phyloP scores from a whole-genome alignment of 2,797 vertebrate genomes.

The Nannoperca australis region DNA sequence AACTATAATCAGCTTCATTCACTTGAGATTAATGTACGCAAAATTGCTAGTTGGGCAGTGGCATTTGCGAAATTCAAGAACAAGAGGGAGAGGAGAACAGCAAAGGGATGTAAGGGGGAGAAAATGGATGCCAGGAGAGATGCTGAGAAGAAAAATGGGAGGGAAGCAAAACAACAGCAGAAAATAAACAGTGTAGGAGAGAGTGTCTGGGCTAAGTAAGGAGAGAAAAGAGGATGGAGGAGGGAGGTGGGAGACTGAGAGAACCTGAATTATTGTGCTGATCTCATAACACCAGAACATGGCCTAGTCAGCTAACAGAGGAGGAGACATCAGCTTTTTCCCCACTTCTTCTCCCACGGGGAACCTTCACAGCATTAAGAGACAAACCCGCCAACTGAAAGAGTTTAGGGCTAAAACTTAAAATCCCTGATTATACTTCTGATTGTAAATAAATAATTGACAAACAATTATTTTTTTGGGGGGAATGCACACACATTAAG shows the following conservation, averaged over 20 bases:
- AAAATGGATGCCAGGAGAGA: slow-evolving; percentile 9
- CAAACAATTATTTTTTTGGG: slow-evolving; percentile 11
- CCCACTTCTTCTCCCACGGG: slow-evolving; percentile 10
- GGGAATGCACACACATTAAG: slow-evolving; percentile 29
- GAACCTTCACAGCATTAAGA: slow-evolving; percentile 52
- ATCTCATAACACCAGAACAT: slow-evolving; percentile 62
- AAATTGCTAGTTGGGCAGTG: slow-evolving; percentile 27
- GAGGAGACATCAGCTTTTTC: slow-evolving; percentile 63
- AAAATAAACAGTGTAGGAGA: slow-evolving; percentile 3
- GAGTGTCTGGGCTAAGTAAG: slow-evolving; percentile 7
- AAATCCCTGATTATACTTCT: slow-evolving; percentile 50
- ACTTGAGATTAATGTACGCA: slow-evolving; percentile 17
- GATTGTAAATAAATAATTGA: slow-evolving; percentile 64
- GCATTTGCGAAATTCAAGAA: neutral
- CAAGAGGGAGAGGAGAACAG: neutral
- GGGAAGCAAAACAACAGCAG: slow-evolving; percentile 33
- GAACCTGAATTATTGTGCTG: slow-evolving; percentile 68
- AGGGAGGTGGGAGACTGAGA: slow-evolving; percentile 34
- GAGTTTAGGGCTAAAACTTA: slow-evolving; percentile 4
- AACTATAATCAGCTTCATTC: slow-evolving; percentile 36
- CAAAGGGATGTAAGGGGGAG: neutral
- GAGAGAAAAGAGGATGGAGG: neutral
- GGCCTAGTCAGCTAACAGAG: slow-evolving; percentile 57
- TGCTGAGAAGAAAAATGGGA: neutral
- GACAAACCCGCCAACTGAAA: slow-evolving; percentile 24